phyloP scores from a whole-genome alignment of 2,888 invertebrate species.

The Leucophenga maculata region DNA sequence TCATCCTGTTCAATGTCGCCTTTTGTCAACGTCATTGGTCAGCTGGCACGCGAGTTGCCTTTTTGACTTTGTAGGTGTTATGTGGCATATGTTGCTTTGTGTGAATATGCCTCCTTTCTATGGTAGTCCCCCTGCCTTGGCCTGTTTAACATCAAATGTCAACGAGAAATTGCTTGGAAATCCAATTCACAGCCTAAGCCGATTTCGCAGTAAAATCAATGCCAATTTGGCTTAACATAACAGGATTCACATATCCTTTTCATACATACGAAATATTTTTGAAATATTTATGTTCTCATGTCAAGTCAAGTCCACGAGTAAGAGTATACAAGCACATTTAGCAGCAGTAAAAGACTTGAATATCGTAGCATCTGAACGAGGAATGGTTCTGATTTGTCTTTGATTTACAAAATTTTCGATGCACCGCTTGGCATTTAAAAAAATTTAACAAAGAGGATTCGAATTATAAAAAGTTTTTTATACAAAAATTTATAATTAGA shows the following conservation, averaged over 20 bases:
- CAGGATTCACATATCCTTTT: background rate
- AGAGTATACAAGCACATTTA: too few relatives aligned
- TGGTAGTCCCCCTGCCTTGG: too few relatives aligned
- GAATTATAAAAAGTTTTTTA: too few relatives aligned
- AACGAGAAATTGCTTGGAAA: constrained; percentile 8
- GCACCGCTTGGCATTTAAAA: too few relatives aligned
- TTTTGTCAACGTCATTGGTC: background rate
- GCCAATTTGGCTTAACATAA: constrained; percentile 12
- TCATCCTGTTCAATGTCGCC: background rate
- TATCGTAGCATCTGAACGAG: too few relatives aligned
- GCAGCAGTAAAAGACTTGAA: too few relatives aligned
- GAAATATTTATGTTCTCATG: background rate
- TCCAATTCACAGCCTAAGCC: background rate
- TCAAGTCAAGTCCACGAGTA: background rate
- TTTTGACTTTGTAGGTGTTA: background rate
- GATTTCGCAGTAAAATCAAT: background rate
- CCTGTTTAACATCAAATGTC: constrained; percentile 12
- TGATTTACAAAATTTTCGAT: too few relatives aligned
- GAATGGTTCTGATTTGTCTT: too few relatives aligned
- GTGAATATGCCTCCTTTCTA: background rate
- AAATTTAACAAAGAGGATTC: too few relatives aligned
- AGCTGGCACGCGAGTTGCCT: background rate
- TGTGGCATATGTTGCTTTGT: background rate
- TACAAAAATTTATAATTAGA: too few relatives aligned
- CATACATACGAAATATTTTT: background rate